Evolutionary conservation across 92 coral and sea anemone genomes (phyloP).

Genomic region (Pocillopora grandis): DNA sequence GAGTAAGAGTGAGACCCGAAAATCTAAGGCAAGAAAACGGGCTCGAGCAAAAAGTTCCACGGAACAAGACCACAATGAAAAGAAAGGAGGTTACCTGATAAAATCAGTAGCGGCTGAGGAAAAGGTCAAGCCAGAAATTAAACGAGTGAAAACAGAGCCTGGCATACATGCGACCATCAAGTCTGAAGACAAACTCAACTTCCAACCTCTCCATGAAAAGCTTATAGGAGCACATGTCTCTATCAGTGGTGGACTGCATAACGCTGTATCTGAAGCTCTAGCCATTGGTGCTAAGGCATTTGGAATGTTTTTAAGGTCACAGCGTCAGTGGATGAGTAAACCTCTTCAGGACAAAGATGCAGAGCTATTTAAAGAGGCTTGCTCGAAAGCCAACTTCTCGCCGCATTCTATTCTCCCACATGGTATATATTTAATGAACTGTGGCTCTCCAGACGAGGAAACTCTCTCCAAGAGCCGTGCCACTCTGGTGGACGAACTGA

Average conservation of each 20-base stretch:
- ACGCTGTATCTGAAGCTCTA: constrained; percentile 75
- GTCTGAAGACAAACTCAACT: neutral
- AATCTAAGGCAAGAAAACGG: constrained; percentile 18
- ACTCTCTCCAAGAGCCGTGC: constrained; percentile 85
- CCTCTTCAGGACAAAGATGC: constrained; percentile 79
- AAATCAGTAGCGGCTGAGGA: neutral
- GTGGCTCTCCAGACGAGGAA: constrained; percentile 91
- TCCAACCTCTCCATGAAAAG: constrained; percentile 39
- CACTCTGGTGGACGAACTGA: constrained; percentile 84
- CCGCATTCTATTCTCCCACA: constrained; percentile 85
- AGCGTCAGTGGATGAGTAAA: constrained; percentile 87
- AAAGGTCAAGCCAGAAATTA: constrained; percentile 9
- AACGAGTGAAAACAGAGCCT: constrained; percentile 4
- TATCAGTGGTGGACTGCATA: constrained; percentile 80
- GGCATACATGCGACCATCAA: neutral
- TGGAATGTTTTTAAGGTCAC: constrained; percentile 84
- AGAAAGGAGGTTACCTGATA: neutral
- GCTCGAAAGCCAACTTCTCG: constrained; percentile 61
- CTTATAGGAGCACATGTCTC: constrained; percentile 94
- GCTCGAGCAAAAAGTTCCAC: constrained; percentile 8
- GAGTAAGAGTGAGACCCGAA: neutral
- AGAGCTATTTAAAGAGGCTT: constrained; percentile 68
- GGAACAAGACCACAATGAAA: constrained; percentile 31
- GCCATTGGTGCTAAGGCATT: constrained; percentile 91
- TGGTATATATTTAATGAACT: constrained; percentile 94